A percentile compares a stretch with the other conserved stretches of the same genome.
phyloP scores from a whole-genome alignment of 2,797 vertebrate species.

The Pangasius krempfi region DNA sequence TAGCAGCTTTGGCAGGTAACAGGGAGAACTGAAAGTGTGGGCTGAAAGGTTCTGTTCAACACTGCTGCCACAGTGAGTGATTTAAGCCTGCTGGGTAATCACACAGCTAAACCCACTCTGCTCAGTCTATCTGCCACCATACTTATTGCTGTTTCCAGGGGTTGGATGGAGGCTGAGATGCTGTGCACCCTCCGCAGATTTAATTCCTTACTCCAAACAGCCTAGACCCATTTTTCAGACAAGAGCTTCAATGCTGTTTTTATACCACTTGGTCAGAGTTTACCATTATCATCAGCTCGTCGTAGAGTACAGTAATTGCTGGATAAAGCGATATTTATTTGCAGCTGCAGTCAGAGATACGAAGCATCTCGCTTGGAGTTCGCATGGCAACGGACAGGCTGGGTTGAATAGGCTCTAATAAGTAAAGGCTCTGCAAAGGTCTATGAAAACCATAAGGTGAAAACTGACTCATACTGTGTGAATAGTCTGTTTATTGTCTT shows the following conservation, averaged over 20 bases:
- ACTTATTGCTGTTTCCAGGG: slow-evolving; percentile 32
- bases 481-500: slow-evolving; percentile 37
- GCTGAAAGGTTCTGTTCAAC: slow-evolving; percentile 40
- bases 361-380: slow-evolving; percentile 28
- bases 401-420: slow-evolving; percentile 36
- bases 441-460: slow-evolving; percentile 36
- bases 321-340: slow-evolving; percentile 46
- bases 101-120: slow-evolving; percentile 42
- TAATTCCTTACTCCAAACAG: slow-evolving; percentile 5
- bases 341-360: neutral
- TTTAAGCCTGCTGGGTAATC: slow-evolving; percentile 53
- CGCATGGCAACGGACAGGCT: slow-evolving; percentile 53
- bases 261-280: slow-evolving; percentile 2
- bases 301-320: slow-evolving; percentile 14
- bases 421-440: slow-evolving; percentile 31
- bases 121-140: slow-evolving; percentile 35
- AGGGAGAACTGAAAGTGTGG: slow-evolving; percentile 18
- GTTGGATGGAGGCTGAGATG: neutral
- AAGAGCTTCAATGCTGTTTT: neutral
- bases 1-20: slow-evolving; percentile 30
- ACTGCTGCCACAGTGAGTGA: slow-evolving; percentile 41
- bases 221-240: slow-evolving; percentile 20
- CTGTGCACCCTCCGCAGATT: neutral
- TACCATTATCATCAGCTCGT: neutral
- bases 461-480: slow-evolving; percentile 35